A percentile compares a stretch with the other conserved stretches of the same genome.
Conservation (phyloP, 2,888 invertebrate species). For the Apamea sordens region DNA sequence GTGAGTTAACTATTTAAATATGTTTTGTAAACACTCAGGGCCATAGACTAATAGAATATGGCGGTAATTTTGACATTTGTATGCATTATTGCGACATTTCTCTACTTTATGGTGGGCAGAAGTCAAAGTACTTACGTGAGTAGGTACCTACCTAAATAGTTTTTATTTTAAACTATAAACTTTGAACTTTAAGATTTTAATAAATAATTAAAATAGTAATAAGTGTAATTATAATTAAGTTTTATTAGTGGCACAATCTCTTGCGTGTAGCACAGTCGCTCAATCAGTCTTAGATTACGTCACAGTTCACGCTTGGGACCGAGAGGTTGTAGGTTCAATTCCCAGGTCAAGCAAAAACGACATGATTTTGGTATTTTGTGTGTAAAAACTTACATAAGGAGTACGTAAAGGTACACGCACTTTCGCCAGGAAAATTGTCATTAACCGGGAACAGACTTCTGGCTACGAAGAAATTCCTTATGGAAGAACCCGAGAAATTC, state of each 20-base stretch:
- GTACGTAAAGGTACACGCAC: background rate
- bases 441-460: no score
- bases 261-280: background rate
- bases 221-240: background rate
- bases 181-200: background rate
- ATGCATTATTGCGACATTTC: slow-evolving; percentile 28
- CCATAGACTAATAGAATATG: slow-evolving; percentile 26
- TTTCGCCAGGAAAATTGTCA: no score
- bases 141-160: background rate
- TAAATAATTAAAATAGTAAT: background rate
- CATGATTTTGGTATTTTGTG: background rate
- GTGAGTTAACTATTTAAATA: slow-evolving; percentile 69
- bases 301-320: background rate
- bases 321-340: background rate
- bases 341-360: background rate
- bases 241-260: background rate
- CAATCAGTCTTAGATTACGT: slow-evolving; percentile 38
- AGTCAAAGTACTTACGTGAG: background rate
- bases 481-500: no score
- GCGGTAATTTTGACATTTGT: slow-evolving; percentile 46
- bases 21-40: slow-evolving; percentile 26
- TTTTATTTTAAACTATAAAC: background rate
- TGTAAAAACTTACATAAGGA: background rate
- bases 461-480: no score
- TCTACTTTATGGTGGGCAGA: background rate